Conservation (phyloP, 2,113 vertebrate species). For the Daphoenositta chrysoptera region DNA sequence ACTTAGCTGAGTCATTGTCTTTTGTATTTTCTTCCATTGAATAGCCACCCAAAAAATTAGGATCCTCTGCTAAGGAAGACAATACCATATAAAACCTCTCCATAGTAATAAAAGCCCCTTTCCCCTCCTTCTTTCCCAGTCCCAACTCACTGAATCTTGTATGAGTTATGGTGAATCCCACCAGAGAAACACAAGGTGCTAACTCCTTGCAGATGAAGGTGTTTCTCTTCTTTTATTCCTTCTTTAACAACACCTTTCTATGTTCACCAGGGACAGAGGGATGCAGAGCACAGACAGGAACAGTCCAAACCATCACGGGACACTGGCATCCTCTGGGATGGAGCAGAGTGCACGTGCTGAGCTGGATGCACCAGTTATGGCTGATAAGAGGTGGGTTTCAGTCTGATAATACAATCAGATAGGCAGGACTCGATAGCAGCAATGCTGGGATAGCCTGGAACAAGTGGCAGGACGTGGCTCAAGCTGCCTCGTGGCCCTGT, state of each 20-base stretch:
- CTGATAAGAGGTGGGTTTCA: neutral
- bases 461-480: neutral
- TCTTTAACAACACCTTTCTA: neutral
- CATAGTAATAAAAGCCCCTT: neutral
- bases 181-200: neutral
- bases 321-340: neutral
- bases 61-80: neutral
- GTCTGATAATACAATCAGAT: fast-evolving
- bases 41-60: neutral
- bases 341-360: neutral
- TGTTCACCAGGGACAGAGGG: neutral
- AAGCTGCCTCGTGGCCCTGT: neutral
- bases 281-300: neutral
- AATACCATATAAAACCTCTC: neutral
- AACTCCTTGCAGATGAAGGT: neutral
- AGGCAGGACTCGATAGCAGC: neutral
- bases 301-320: neutral
- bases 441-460: neutral
- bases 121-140: neutral
- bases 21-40: neutral
- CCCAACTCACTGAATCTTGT: neutral
- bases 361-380: no score
- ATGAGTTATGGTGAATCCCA: neutral
- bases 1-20: neutral
- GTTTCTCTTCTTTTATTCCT: neutral